Percentiles rank a stretch among this genome's conserved stretches.
These are phyloP conservation scores for Lochmaea crataegi DNA, from an alignment of 2,888 invertebrate species.

Conservation along the genomic window DNA sequence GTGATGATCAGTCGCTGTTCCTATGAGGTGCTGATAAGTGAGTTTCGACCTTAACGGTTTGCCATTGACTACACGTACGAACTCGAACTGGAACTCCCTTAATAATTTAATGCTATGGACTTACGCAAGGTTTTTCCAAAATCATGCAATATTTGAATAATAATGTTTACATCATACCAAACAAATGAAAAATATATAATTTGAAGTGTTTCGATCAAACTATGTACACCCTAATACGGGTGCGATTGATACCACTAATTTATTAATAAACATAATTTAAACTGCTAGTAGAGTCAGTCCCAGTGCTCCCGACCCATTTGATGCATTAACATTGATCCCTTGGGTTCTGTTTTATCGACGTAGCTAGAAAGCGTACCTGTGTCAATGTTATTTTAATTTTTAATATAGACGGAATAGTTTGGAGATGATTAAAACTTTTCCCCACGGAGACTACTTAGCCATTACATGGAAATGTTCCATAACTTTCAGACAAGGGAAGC, in stretches of 20 bases:
- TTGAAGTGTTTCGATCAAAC: too few relatives aligned
- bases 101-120: too few relatives aligned
- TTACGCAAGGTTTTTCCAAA: too few relatives aligned
- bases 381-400: conserved; percentile 14
- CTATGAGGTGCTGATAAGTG: too few relatives aligned
- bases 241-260: conserved; percentile 3
- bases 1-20: too few relatives aligned
- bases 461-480: background rate
- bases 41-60: too few relatives aligned
- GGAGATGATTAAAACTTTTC: conserved; percentile 3
- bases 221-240: background rate
- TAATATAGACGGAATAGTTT: background rate
- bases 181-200: too few relatives aligned
- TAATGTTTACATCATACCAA: too few relatives aligned
- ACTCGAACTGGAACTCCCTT: too few relatives aligned
- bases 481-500: background rate
- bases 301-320: conserved; percentile 6
- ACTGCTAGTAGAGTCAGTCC: background rate
- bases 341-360: conserved; percentile 16
- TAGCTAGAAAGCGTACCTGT: conserved; percentile 11
- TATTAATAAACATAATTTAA: conserved; percentile 1
- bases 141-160: too few relatives aligned
- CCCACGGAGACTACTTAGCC: background rate
- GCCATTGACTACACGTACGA: too few relatives aligned
- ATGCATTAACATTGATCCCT: conserved; percentile 13